Conservation (phyloP, 2,113 vertebrate species). For the Tursiops truncatus region DNA sequence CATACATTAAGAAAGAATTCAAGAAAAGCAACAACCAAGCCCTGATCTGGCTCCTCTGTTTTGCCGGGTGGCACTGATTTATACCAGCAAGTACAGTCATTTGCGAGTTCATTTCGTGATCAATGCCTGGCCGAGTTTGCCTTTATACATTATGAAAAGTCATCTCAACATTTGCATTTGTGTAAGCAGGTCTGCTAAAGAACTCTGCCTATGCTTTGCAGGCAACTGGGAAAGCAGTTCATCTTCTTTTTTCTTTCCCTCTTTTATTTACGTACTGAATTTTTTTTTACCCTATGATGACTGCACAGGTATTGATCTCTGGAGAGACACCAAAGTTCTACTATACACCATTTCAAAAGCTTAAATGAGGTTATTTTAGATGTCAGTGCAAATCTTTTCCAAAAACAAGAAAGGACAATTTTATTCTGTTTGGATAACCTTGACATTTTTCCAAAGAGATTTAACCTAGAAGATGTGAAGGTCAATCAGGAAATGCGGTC, state of each 20-base stretch:
- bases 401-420: background rate
- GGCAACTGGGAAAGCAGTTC: background rate
- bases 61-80: conserved; percentile 65
- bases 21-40: conserved; percentile 26
- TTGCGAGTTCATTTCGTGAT: conserved; percentile 62
- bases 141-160: conserved; percentile 54
- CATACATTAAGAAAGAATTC: conserved; percentile 70
- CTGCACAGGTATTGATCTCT: background rate
- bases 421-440: background rate
- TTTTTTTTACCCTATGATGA: background rate
- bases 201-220: background rate
- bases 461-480: background rate
- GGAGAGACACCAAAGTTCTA: background rate
- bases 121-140: conserved; percentile 46
- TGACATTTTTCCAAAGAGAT: background rate
- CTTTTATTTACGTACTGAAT: background rate
- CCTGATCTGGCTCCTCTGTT: conserved; percentile 50
- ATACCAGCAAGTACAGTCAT: conserved; percentile 8
- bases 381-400: background rate
- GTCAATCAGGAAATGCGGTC: background rate
- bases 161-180: conserved; percentile 23
- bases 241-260: background rate
- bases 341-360: background rate
- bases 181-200: background rate
- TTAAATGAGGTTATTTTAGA: background rate